Evolutionary conservation across 2,888 invertebrate species (phyloP).

Genomic region (Machimus atricapillus): DNA sequence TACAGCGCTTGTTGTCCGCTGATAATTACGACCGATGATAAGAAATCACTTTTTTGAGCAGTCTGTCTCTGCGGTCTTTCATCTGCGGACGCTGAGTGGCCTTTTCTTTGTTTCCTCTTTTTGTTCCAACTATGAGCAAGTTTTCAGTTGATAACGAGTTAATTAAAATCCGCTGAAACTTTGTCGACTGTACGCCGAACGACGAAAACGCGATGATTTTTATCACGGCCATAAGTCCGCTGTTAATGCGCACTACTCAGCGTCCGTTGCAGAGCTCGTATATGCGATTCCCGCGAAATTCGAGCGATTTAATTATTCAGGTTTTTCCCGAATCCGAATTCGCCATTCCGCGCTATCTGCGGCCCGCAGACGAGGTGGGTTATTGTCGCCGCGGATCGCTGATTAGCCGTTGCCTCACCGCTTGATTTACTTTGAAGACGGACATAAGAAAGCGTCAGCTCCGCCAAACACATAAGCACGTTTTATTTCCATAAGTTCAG

Average conservation of each 20-base stretch:
- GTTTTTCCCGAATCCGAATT: neutral
- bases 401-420: neutral
- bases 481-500: neutral
- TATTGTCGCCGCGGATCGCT: neutral
- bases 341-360: neutral
- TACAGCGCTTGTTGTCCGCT: slow-evolving; percentile 31
- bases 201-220: slow-evolving; percentile 8
- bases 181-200: slow-evolving; percentile 36
- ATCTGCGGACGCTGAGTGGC: slow-evolving; percentile 36
- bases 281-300: neutral
- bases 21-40: slow-evolving; percentile 44
- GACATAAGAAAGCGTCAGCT: neutral
- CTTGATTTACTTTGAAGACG: neutral
- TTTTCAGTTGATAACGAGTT: slow-evolving; percentile 45
- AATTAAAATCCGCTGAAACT: slow-evolving; percentile 43
- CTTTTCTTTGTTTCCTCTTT: slow-evolving; percentile 32
- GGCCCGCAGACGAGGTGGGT: neutral
- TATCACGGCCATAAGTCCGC: neutral
- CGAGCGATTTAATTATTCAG: neutral
- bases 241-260: neutral
- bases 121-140: slow-evolving; percentile 31
- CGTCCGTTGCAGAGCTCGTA: neutral
- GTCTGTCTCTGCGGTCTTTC: slow-evolving; percentile 41
- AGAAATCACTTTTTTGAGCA: slow-evolving; percentile 39
- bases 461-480: neutral